Percentiles rank a stretch among this genome's conserved stretches.
Evolutionary conservation across 2,797 vertebrate species (phyloP).

Genomic region (Myotis myotis): DNA sequence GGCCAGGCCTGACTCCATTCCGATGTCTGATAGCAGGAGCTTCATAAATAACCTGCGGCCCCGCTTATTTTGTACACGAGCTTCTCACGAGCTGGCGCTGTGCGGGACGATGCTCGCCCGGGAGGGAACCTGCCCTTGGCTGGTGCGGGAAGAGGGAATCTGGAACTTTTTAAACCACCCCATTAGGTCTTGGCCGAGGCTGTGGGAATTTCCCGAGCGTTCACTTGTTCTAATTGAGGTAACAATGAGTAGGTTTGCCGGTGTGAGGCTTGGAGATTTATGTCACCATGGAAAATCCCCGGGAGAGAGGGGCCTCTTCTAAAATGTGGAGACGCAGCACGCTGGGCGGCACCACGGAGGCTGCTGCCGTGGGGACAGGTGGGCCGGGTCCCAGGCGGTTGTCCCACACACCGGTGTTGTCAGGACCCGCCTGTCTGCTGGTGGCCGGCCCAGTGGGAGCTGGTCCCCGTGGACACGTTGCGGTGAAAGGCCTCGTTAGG

Average conservation of each 20-base stretch:
- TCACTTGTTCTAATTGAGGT: constrained; percentile 66
- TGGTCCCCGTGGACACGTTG: neutral
- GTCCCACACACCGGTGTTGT: neutral
- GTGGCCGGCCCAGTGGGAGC: neutral
- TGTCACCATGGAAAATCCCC: constrained; percentile 61
- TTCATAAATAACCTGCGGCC: constrained; percentile 70
- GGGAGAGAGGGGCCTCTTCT: neutral
- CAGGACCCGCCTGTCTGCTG: neutral
- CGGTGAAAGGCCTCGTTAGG: neutral
- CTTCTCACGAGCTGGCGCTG: constrained; percentile 65
- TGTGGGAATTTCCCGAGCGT: constrained; percentile 77
- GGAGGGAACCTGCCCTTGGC: neutral
- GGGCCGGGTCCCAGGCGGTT: neutral
- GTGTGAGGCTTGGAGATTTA: constrained; percentile 24
- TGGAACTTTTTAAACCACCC: constrained; percentile 1
- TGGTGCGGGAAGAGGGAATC: constrained; percentile 39
- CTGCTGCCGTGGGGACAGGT: neutral
- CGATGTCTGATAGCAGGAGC: neutral
- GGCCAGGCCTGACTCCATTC: neutral
- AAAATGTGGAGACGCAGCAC: neutral
- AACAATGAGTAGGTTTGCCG: constrained; percentile 24
- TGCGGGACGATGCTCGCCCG: neutral
- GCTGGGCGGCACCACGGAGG: neutral
- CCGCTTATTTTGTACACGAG: constrained; percentile 66
- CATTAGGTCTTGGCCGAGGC: constrained; percentile 64